Evolutionary conservation across 2,797 vertebrate genomes (phyloP), one percentile per base, ranked within the genome.

Genomic region (Clamator glandarius): DNA sequence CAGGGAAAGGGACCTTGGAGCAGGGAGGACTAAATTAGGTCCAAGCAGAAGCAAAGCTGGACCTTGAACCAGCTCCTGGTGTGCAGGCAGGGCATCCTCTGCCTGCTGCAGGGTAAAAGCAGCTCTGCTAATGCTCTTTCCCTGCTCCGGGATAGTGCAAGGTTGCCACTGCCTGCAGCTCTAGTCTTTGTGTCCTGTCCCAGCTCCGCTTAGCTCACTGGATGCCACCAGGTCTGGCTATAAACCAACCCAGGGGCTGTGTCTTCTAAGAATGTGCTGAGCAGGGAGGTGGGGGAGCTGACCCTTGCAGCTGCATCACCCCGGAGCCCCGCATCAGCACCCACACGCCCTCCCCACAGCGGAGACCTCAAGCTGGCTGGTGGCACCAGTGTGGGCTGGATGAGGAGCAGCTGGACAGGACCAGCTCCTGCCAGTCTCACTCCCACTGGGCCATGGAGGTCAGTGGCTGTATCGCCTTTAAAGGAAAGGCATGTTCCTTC

Each of bases 401-500:
- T 1, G 0, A 55, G 64, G 70, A 78, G 12, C 67, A 73, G 84
- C 89, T 63, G 93, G 84, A 79, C 88, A 55, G 1, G 1, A 44
- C 23, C 62, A 24, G 15, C 63, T 89, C 75, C 78, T 82, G 78
- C 70, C 75, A 82, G 35, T 63, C 90, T 87, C 93, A 52, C 81
- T 96, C 84, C 92, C 89, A 26, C 18, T 0, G 61, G n/a, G 36
- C 50, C 74, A 51, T 92, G 90, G 89, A 91, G 87, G 81, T 74
- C 89, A 1, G 52, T 6, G 75, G 81, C 91, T 87, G 23, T 51
- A 41, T 89, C 12, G 75, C 95, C 95, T 90, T 95, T 84, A 94
- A 96, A 96, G 93, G 96, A 92, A 96, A 94, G 89, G 96, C 89
- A 94, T 93, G 66, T 50, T 8, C 3, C 0, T 57, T 59, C 69